Evolutionary conservation across 2,797 vertebrate genomes (phyloP).

Genomic region (Myotis planiceps): DNA sequence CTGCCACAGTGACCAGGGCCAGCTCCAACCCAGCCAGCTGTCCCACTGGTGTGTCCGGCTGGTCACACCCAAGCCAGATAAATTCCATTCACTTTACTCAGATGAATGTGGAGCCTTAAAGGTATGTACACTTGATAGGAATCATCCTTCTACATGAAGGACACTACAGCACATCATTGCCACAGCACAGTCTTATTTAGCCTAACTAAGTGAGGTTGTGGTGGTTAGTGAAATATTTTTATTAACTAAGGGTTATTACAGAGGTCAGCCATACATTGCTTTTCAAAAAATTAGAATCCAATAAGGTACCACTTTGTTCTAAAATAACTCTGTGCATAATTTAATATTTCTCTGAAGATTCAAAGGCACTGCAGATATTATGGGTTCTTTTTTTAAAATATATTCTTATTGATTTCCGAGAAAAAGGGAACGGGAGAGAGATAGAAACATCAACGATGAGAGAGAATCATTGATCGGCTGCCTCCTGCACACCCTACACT

Average conservation of each 20-base stretch:
- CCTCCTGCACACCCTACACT: too few relatives aligned
- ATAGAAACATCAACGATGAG: too few relatives aligned
- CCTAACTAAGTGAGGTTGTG: neutral
- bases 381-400: neutral
- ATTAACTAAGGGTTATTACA: neutral
- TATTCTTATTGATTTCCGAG: too few relatives aligned
- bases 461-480: too few relatives aligned
- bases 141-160: neutral
- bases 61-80: neutral
- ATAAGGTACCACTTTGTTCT: neutral
- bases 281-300: conserved; percentile 7
- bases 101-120: neutral
- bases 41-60: neutral
- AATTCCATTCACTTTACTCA: neutral
- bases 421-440: too few relatives aligned
- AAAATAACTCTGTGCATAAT: neutral
- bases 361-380: neutral
- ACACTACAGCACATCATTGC: neutral
- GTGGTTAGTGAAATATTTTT: neutral
- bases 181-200: neutral
- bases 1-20: neutral
- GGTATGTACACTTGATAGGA: neutral
- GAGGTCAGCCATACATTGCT: neutral
- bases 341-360: neutral
- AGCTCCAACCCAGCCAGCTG: neutral